Evolutionary conservation across 2,888 invertebrate genomes (phyloP), one percentile per base, ranked within the genome.

Genomic region (Polydrusus cervinus): DNA sequence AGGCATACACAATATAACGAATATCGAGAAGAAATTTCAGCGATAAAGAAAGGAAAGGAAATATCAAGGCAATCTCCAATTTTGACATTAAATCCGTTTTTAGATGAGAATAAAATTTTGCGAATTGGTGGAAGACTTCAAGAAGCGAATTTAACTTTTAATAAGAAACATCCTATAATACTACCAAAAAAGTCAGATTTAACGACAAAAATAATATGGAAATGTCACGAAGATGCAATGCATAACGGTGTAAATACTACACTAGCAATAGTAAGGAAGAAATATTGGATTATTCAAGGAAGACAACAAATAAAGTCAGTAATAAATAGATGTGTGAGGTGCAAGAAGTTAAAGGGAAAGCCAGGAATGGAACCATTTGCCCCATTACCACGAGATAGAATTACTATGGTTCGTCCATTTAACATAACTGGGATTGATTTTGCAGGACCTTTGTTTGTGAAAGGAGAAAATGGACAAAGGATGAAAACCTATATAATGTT

Each of bases 401-500:
- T 51, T 9, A 66, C 49, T 6, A 25, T 49, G 8, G 49, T 18
- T 7, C 10, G 51, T 10, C 61, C 61, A 6, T 61, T 61, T 25
- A 38, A 61, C 16, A 34, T 61, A 13, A 61, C 61, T n/a, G 61
- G 40, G 3, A 25, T 61, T 5, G 61, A 61, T 30, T 61, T 61
- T 30, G 25, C 38, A 30, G 61, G 61, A 5, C 61, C 61, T 9
- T 34, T 61, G 30, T 61, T 11, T 30, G 14, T 61, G n/a, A n/a
- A n/a, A n/a, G 13, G 6, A 11, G 13, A 10, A 3, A 55, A 55
- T 16, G 55, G 14, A 10, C 11, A 61, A 61, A 61, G 30, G 14
- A 34, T 51, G 3, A 66, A 66, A 66, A 51, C 53, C 2, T 70
- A 70, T 18, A 40, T 70, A 8, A 61, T 70, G 70, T 45, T 70